Conservation (phyloP, 2,888 invertebrate species). For the Limnephilus auricula region DNA sequence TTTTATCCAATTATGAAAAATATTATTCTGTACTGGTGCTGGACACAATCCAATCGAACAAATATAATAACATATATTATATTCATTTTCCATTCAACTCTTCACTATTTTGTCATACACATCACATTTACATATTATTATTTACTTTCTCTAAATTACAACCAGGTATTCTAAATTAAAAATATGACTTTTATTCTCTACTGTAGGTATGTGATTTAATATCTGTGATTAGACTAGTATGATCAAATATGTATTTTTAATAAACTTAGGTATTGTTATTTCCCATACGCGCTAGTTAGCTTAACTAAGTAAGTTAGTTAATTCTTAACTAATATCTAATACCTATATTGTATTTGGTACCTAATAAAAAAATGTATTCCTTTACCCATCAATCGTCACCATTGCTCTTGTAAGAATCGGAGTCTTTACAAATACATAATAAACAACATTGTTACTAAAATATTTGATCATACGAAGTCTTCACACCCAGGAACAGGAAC, state of each 20-base stretch:
- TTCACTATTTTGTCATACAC: no score
- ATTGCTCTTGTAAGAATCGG: background rate
- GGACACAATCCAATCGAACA: background rate
- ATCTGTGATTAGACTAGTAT: slow-evolving; percentile 56
- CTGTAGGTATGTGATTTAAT: slow-evolving; percentile 47
- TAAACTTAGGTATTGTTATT: background rate
- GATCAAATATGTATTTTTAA: slow-evolving; percentile 53
- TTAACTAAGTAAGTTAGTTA: no score
- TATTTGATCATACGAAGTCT: slow-evolving; percentile 54
- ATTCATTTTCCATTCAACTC: background rate
- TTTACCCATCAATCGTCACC: background rate
- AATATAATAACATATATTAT: background rate
- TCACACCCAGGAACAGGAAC: slow-evolving; percentile 11
- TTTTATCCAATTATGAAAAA: background rate
- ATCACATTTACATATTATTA: background rate
- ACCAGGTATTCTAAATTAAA: slow-evolving; percentile 44
- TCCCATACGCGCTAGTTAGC: background rate
- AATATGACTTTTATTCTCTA: slow-evolving; percentile 40
- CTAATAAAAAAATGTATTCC: background rate
- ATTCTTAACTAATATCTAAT: background rate
- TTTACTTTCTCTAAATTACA: background rate
- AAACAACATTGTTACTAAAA: background rate
- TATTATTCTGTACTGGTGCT: slow-evolving; percentile 38
- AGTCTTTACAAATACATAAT: no score
- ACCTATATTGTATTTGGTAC: background rate